Evolutionary conservation across 2,888 invertebrate species (phyloP).

Genomic region (Caenorhabditis sp.): DNA sequence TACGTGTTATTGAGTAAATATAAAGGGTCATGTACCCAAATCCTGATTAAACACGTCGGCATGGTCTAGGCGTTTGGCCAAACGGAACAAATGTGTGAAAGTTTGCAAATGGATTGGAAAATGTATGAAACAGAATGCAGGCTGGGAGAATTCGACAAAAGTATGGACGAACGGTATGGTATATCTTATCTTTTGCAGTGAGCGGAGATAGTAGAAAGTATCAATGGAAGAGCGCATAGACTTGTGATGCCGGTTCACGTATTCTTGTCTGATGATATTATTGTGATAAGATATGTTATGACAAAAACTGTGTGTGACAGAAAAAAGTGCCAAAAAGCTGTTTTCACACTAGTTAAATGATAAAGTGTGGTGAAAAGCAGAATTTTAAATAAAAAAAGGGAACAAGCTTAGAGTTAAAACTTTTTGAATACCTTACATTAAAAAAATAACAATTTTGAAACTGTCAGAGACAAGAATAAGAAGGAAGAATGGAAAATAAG

Average conservation of each 20-base stretch:
- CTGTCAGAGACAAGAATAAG: neutral
- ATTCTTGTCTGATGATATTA: slow-evolving; percentile 12
- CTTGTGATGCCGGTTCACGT: slow-evolving; percentile 3
- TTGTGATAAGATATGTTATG: slow-evolving; percentile 34
- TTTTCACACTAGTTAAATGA: no score
- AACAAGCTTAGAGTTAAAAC: neutral
- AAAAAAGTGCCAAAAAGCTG: no score
- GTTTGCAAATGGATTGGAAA: neutral
- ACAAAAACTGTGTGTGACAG: no score
- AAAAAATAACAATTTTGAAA: no score
- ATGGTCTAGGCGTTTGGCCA: neutral
- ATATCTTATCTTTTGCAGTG: slow-evolving; percentile 11
- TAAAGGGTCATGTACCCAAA: slow-evolving; percentile 48
- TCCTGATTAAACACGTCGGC: slow-evolving; percentile 51
- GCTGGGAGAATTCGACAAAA: neutral
- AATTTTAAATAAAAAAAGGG: neutral
- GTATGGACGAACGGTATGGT: neutral
- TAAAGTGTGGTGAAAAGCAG: no score
- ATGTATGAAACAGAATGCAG: neutral
- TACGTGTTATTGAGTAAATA: slow-evolving; percentile 47
- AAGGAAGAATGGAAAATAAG: no score
- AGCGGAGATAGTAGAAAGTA: slow-evolving; percentile 34
- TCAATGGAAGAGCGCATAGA: slow-evolving; percentile 9
- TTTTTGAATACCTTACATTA: no score
- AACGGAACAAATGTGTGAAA: neutral